Percentiles rank a stretch among this genome's conserved stretches.
phyloP scores from a whole-genome alignment of 1,140 invertebrate species.

The Archegozetes longisetosus region DNA sequence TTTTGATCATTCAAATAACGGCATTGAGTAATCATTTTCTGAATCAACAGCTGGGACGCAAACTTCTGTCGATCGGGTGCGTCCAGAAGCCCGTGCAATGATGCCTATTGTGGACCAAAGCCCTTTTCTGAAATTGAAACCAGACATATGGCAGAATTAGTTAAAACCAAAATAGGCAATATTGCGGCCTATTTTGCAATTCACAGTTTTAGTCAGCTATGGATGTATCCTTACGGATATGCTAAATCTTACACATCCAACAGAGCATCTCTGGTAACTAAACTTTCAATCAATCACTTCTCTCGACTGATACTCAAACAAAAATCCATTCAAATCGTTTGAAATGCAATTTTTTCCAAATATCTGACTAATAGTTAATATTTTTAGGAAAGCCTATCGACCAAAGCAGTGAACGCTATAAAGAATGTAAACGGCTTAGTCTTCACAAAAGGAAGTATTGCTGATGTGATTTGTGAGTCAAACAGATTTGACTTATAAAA shows the following conservation, averaged over 20 bases:
- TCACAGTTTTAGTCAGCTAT: constrained; percentile 23
- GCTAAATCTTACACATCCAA: constrained; percentile 32
- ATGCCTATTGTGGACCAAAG: constrained; percentile 20
- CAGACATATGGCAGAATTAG: neutral
- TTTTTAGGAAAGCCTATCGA: neutral
- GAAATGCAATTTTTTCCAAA: neutral
- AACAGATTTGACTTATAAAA: neutral
- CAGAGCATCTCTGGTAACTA: constrained; percentile 23
- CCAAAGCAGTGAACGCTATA: neutral
- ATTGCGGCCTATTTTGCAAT: constrained; percentile 22
- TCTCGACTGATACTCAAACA: too few species aligned
- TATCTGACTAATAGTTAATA: neutral
- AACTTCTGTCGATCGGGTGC: constrained; percentile 4
- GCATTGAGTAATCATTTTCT: constrained; percentile 21
- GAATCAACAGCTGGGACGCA: neutral
- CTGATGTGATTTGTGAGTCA: constrained; percentile 10
- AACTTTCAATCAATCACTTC: too few species aligned
- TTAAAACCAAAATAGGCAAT: constrained; percentile 21
- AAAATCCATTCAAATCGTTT: too few species aligned
- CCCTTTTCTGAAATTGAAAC: constrained; percentile 29
- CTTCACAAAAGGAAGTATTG: constrained; percentile 11
- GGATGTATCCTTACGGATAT: constrained; percentile 55
- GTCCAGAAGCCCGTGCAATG: constrained; percentile 19
- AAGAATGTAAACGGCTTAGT: neutral
- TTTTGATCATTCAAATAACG: constrained; percentile 13